Percentiles rank a stretch among this genome's conserved stretches.
phyloP scores from a whole-genome alignment of 2,888 invertebrate genomes.

The Tachina fera region DNA sequence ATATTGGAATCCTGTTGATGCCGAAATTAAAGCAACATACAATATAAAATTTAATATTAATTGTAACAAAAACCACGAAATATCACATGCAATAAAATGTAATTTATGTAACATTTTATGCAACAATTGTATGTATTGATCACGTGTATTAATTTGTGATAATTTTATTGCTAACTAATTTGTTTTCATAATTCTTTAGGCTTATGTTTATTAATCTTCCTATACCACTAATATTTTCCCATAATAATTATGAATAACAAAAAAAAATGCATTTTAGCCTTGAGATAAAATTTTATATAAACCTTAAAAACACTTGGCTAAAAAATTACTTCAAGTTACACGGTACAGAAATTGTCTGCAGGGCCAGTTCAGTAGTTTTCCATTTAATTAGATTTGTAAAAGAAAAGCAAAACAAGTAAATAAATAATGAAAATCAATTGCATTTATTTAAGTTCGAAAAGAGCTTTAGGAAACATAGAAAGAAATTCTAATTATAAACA shows the following conservation, averaged over 20 bases:
- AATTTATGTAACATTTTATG: slow-evolving; percentile 43
- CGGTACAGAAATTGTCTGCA: slow-evolving; percentile 7
- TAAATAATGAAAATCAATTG: slow-evolving; percentile 39
- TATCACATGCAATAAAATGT: background rate
- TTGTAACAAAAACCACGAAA: slow-evolving; percentile 23
- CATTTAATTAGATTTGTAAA: background rate
- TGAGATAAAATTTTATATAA: too few species aligned
- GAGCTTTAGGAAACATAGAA: slow-evolving; percentile 48
- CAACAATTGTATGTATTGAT: background rate
- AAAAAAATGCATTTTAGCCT: background rate
- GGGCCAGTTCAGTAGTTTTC: background rate
- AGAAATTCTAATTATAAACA: slow-evolving; percentile 60
- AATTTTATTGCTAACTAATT: background rate
- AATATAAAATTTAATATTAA: slow-evolving; percentile 33
- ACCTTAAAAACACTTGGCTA: background rate
- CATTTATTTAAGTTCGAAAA: slow-evolving; percentile 31
- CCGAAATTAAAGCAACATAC: slow-evolving; percentile 10
- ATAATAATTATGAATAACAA: background rate
- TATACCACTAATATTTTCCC: slow-evolving; percentile 19
- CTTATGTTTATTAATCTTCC: too few species aligned
- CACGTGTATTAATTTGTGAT: background rate
- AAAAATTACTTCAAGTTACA: slow-evolving; percentile 15
- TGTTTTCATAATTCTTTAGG: too few species aligned
- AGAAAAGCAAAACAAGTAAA: background rate
- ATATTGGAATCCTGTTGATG: slow-evolving; percentile 33